Evolutionary conservation across 2,797 vertebrate genomes (phyloP).

Genomic region (Thripadectes ignobilis): DNA sequence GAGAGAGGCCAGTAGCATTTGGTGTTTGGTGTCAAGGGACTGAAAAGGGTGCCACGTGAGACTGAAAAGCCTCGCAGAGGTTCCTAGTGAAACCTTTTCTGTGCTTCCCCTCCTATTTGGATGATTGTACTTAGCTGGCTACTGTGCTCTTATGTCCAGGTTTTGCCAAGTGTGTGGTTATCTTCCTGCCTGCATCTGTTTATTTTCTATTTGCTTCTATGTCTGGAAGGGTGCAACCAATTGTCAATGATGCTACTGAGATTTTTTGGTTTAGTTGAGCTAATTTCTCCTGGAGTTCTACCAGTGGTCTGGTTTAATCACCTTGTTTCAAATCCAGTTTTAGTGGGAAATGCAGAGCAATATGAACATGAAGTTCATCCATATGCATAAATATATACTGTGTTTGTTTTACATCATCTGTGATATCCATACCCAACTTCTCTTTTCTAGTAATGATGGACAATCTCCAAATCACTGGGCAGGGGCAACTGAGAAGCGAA

Average conservation of each 20-base stretch:
- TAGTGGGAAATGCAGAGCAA: background rate
- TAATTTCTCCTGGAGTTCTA: slow-evolving; percentile 19
- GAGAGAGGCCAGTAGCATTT: background rate
- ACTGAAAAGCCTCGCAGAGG: slow-evolving; percentile 42
- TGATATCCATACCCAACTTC: background rate
- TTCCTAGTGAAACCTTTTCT: slow-evolving; percentile 23
- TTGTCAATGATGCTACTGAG: background rate
- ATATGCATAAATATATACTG: background rate
- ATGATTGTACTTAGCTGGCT: slow-evolving; percentile 18
- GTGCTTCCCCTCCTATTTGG: background rate
- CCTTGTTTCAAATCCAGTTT: background rate
- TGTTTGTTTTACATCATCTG: background rate
- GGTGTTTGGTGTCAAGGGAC: slow-evolving; percentile 31
- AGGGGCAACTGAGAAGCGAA: background rate
- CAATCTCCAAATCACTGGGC: background rate
- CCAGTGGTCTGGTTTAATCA: background rate
- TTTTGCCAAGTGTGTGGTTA: slow-evolving; percentile 10
- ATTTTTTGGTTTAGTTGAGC: background rate
- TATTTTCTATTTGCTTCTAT: background rate
- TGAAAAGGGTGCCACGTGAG: slow-evolving; percentile 22
- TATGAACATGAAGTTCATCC: background rate
- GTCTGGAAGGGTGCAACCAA: background rate
- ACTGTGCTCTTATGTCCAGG: background rate
- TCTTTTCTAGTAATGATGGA: background rate
- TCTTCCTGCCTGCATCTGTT: slow-evolving; percentile 14